phyloP scores from a whole-genome alignment of 1,140 invertebrate species.

The Zaprionus camerounensis region DNA sequence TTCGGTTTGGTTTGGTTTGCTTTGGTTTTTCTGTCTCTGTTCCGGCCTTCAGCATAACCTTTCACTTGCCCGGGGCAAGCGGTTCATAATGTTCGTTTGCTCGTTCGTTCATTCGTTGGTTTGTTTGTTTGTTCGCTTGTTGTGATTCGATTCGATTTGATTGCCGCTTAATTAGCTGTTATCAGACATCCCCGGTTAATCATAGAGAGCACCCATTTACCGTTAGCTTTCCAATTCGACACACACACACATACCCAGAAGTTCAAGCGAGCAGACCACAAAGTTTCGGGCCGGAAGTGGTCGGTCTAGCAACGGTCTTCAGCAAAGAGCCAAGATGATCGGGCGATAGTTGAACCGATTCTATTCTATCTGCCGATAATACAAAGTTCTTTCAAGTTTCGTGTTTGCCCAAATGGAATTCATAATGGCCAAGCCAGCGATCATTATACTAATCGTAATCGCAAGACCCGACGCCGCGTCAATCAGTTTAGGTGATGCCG shows the following conservation, averaged over 20 bases:
- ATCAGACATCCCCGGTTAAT: constrained; percentile 60
- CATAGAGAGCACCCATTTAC: constrained; percentile 52
- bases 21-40: not conserved
- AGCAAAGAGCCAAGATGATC: constrained; percentile 17
- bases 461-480: not conserved
- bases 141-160: constrained; percentile 51
- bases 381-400: not conserved
- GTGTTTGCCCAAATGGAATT: constrained; percentile 23
- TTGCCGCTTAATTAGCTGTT: constrained; percentile 73
- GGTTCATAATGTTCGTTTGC: constrained; percentile 31
- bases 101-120: constrained; percentile 20
- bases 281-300: constrained; percentile 38
- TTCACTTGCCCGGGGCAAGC: constrained; percentile 53
- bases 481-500: not conserved
- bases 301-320: not conserved
- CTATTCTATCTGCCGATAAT: constrained; percentile 3
- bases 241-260: not conserved
- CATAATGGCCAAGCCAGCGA: constrained; percentile 17
- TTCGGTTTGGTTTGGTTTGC: not conserved
- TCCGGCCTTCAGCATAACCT: constrained; percentile 49
- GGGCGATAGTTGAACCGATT: constrained; percentile 19
- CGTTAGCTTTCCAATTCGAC: constrained; percentile 55
- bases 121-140: constrained; percentile 29
- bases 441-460: constrained; percentile 11
- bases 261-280: not conserved